These are phyloP conservation scores for Heliangelus exortis DNA, from an alignment of 2,797 vertebrate genomes.

Conservation along the genomic window DNA sequence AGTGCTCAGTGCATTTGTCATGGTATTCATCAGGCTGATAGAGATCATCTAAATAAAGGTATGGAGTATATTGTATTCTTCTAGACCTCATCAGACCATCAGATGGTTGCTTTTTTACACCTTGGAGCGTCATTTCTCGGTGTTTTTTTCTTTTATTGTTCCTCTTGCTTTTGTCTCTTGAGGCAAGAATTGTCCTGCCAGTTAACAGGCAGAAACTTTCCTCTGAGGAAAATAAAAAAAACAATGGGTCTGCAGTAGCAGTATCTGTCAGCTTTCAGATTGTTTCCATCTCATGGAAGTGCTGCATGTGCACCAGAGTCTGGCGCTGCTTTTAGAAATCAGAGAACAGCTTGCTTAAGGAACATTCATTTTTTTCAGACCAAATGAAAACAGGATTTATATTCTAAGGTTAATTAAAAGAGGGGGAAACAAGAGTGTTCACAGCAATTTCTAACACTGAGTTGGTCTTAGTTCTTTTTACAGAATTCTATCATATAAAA, in stretches of 20 bases:
- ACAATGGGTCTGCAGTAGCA: neutral
- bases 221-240: neutral
- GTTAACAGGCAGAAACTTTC: neutral
- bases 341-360: neutral
- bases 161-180: neutral
- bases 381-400: neutral
- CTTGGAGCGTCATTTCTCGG: neutral
- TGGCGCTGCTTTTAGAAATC: neutral
- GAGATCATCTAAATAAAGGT: neutral
- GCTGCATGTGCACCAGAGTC: neutral
- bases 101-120: neutral
- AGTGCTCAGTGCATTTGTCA: neutral
- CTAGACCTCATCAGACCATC: neutral
- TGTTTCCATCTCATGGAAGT: neutral
- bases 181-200: neutral
- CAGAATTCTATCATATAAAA: neutral
- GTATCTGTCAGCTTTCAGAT: neutral
- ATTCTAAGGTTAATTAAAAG: neutral
- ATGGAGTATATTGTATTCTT: neutral
- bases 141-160: neutral
- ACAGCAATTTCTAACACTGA: neutral
- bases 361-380: neutral
- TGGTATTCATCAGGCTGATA: neutral
- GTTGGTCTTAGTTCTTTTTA: slow-evolving; percentile 8
- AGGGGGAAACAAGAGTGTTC: neutral